phyloP scores from a whole-genome alignment of 1,140 invertebrate genomes.

The Nomia melanderi region DNA sequence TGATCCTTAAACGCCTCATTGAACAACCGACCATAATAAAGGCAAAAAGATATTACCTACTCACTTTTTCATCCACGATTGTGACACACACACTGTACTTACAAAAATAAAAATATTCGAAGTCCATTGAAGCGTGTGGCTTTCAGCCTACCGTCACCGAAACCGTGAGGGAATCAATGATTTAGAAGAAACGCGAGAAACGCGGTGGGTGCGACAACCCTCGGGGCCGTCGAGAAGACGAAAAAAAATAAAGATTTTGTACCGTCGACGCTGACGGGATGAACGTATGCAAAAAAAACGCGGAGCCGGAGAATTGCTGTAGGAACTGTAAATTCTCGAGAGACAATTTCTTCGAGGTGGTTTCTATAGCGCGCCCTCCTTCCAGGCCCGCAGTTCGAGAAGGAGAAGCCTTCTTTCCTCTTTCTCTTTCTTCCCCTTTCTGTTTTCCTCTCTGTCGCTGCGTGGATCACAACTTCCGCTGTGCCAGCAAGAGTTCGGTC shows the following conservation, averaged over 20 bases:
- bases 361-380: constrained; percentile 43
- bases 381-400: constrained; percentile 2
- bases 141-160: not conserved
- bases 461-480: constrained; percentile 47
- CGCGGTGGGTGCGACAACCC: constrained; percentile 4
- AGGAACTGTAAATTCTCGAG: constrained; percentile 74
- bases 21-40: too few relatives aligned
- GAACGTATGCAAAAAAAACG: constrained; percentile 72
- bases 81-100: too few relatives aligned
- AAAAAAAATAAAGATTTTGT: constrained; percentile 73
- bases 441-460: constrained; percentile 19
- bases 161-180: constrained; percentile 71
- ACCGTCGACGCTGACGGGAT: constrained; percentile 67
- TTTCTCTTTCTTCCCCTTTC: too few relatives aligned
- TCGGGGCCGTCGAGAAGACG: too few relatives aligned
- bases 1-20: too few relatives aligned
- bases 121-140: not conserved
- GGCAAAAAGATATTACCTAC: too few relatives aligned
- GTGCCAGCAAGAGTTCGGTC: constrained; percentile 36
- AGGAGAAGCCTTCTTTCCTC: too few relatives aligned
- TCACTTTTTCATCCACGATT: too few relatives aligned
- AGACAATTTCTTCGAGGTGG: constrained; percentile 71
- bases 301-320: constrained; percentile 60
- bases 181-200: constrained; percentile 71
- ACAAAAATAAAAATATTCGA: too few relatives aligned